Evolutionary conservation across 2,888 invertebrate species (phyloP), one percentile per base, ranked within the genome.

Genomic region (Eledone cirrhosa): DNA sequence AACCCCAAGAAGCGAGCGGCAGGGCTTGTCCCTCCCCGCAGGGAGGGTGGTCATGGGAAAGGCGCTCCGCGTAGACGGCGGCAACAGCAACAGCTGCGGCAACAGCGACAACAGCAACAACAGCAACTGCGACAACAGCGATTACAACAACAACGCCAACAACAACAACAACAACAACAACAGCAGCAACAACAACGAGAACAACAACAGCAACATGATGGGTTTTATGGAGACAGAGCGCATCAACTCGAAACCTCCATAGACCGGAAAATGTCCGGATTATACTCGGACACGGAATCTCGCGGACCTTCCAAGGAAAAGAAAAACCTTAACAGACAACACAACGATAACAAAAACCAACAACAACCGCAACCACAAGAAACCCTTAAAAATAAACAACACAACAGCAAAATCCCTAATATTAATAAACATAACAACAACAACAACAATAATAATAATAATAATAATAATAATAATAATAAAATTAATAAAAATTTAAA

Each of bases 1-100:
- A 67, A 31, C 67, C 31, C 31, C 67, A 67, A 8, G 67, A 67
- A 67, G 67, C 67, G 67, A 67, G 19, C 67, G 67, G 22, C 29
- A 67, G 33, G 13, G 33, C 14, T 29, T 31, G 19, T 41, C 41
- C 11, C 8, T 31, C 72, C 19, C n/a, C 72, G 72, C n/a, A n/a
- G 11, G 41, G 72, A 41, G 13, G 27, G 19, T 29, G 13, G 8
- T 72, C 72, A 22, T n/a, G 31, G 33, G 31, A 41, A n/a, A 31
- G n/a, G 33, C 72, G 72, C 22, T 13, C 72, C 72, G 11, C 72
- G 14, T n/a, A 24, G 13, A 41, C 29, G 11, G 72, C 72, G 22
- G 72, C 31, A n/a, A 72, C 14, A 24, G 29, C n/a, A 29, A 19
- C 31, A n/a, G 41, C 19, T 8, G 33, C 72, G 33, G 5, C 29